Conservation (phyloP, 2,888 invertebrate species). For the Tetranychus piercei region DNA sequence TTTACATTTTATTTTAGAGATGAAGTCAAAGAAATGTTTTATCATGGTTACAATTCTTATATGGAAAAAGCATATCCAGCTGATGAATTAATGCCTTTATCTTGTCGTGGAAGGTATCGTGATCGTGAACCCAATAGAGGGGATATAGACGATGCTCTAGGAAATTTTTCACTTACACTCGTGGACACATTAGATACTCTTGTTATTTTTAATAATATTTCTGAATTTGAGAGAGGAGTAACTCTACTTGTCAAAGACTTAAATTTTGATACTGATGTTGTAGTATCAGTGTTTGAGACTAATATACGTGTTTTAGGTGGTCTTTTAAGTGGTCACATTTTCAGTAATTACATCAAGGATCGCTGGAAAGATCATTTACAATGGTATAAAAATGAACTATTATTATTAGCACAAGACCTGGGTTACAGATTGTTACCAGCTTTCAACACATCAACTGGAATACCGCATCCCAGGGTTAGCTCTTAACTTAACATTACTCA, state of each 20-base stretch:
- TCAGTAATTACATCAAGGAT: conserved; percentile 60
- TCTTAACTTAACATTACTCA: no score
- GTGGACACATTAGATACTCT: conserved; percentile 85
- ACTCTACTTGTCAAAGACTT: conserved; percentile 67
- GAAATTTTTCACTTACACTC: conserved; percentile 89
- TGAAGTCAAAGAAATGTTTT: conserved; percentile 83
- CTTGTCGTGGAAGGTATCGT: conserved; percentile 74
- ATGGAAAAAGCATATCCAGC: conserved; percentile 95
- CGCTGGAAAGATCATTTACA: conserved; percentile 36
- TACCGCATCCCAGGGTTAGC: conserved; percentile 75
- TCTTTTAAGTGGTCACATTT: conserved; percentile 71
- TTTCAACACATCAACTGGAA: conserved; percentile 90
- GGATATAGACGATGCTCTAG: conserved; percentile 85
- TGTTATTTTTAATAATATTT: conserved; percentile 69
- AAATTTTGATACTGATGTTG: conserved; percentile 74
- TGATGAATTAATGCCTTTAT: conserved; percentile 91
- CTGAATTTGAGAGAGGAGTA: conserved; percentile 81
- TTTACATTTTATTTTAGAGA: conserved; percentile 41
- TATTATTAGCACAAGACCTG: conserved; percentile 74
- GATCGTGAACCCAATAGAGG: conserved; percentile 77
- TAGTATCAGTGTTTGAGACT: conserved; percentile 75
- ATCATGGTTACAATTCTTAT: conserved; percentile 83
- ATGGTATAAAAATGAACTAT: conserved; percentile 72
- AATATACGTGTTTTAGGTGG: conserved; percentile 95
- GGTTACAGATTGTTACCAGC: conserved; percentile 84